Evolutionary conservation across 1,140 invertebrate genomes (phyloP).

Genomic region (Aphidius ervi): DNA sequence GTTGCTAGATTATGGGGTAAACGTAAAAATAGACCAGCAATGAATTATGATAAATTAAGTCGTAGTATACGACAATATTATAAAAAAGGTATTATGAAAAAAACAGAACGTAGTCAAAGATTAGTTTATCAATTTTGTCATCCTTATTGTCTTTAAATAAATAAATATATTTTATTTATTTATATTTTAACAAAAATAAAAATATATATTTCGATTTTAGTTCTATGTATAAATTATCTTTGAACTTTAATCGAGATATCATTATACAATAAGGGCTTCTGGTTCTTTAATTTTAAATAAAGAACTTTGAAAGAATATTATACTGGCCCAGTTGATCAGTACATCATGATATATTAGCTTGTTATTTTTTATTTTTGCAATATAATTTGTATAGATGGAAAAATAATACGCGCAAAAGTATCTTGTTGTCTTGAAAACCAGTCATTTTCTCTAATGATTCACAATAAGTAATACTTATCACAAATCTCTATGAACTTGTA

Average conservation of each 20-base stretch:
- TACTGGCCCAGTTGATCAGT: no score
- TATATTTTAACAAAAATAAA: not conserved
- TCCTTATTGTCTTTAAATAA: conserved; percentile 77
- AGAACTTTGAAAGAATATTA: conserved; percentile 1
- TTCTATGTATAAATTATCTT: conserved; percentile 5
- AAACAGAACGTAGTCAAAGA: conserved; percentile 95
- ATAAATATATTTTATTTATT: no score
- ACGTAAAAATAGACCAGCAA: conserved; percentile 95
- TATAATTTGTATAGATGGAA: no score
- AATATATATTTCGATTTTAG: conserved; percentile 21
- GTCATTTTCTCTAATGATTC: no score
- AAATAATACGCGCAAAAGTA: no score
- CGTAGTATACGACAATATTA: conserved; percentile 98
- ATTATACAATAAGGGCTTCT: conserved; percentile 20
- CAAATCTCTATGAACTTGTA: no score
- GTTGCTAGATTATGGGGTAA: conserved; percentile 95
- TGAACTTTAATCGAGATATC: conserved; percentile 22
- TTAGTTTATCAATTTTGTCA: conserved; percentile 99
- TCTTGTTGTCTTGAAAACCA: no score
- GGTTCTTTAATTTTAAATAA: conserved; percentile 24
- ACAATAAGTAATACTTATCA: no score
- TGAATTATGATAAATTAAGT: conserved; percentile 99
- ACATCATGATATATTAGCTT: no score
- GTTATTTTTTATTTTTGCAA: no score
- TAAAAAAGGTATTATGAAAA: conserved; percentile 99